Base-by-base conservation (phyloP, 2,888 invertebrate genomes). In the Nasonovia ribisnigri region DNA sequence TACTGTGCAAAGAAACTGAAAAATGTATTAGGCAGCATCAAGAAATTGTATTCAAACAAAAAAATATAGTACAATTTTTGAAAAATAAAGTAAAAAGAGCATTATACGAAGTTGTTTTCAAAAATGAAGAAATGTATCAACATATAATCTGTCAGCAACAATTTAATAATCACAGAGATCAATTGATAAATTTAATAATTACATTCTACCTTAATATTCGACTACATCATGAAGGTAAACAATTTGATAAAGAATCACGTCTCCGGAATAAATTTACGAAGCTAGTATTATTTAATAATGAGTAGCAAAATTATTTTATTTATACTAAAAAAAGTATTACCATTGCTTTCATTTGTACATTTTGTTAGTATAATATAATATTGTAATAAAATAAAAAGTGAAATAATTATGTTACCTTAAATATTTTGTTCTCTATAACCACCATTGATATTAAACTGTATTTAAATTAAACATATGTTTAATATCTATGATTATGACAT, bases 161-260 rank as follows among this genome's bases (percentile, higher is more conserved):
- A 84, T 86, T 48, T 86, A 86, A 46, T 86, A 86, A 86, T 86
- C 86, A 86, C 46, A 86, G 86, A 86, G 86, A 86, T 86, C 86
- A 86, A 86, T n/a, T 86, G 13, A 86, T 86, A 86, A 86, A 86
- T 86, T 29, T 29, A 46, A 86, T 86, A 46, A 86, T 86, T 86
- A 86, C 86, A 86, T 86, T 86, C 46, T 48, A 46, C 46, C 8
- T 86, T 86, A 29, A 86, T 86, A 86, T 48, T 29, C 48, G 86
- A 46, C n/a, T 86, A 24, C 26, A 84, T 84, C 84, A 43, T 84
- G 84, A 84, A 84, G 43, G 20, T 84, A 84, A 84, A 84, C 84
- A 84, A 84, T 43, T 84, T 24, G 24, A 84, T 43, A 84, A 84
- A 84, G 43, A 43, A 42, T 42, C 43, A 43, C 43, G 84, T 84